Base-by-base conservation (phyloP, 2,113 vertebrate species). In the Manacus vitellinus region DNA sequence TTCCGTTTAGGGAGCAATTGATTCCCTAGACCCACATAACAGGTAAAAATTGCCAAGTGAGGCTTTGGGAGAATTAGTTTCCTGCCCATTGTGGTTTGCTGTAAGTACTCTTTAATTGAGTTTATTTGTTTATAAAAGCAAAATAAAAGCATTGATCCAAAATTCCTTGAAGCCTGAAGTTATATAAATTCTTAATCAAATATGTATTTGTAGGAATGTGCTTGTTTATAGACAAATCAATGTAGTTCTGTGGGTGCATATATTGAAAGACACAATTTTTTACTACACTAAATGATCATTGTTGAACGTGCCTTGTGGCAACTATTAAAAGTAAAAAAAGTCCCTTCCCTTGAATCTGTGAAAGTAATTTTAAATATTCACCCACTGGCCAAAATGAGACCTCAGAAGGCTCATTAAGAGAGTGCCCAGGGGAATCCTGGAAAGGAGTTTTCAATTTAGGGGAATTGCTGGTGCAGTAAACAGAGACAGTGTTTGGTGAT, bases 171-270 rank as follows among this genome's bases (percentile, higher is more conserved):
- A 89, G 89, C 77, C 62, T 85, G 77, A 95, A 71, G 61, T 59
- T 85, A 23, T 84, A 92, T 89, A 94, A 95, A 89, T 81, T 89
- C 89, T 95, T 92, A 95, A 97, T 91, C 89, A 91, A 89, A 78
- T 94, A 31, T 76, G 30, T 76, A 52, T 89, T 91, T 89, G 56
- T 91, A 78, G 49, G 77, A 71, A 68, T 52, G 33, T 82, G 39
- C 89, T 93, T 78, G 33, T 91, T 73, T 21, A 12, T 35, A 49
- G 85, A 65, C 52, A 93, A 84, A 96, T 96, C 49, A 0, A 88
- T 94, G 58, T n/a, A 44, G 12, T 61, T 89, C 74, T 82, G 11
- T 41, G 61, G 70, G 78, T 61, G 39, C 39, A 12, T 12, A 14
- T 75, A 85, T 59, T 72, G 66, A 78, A 85, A 87, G 66, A 67